phyloP scores from a whole-genome alignment of 2,113 vertebrate species.

The Meleagris gallopavo region DNA sequence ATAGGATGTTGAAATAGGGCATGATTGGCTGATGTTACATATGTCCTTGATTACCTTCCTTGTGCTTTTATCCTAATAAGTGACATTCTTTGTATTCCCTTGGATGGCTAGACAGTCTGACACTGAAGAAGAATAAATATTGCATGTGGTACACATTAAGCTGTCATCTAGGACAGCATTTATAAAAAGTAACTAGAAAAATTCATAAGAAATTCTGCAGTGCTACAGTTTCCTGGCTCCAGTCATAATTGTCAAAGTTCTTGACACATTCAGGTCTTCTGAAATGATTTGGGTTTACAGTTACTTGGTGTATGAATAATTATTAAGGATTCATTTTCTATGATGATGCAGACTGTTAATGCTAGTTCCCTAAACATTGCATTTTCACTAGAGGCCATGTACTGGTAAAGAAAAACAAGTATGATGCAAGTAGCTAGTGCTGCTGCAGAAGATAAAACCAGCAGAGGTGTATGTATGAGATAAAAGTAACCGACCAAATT shows the following conservation, averaged over 20 bases:
- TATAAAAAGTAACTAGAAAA: conserved; percentile 91
- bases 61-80: conserved; percentile 99
- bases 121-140: conserved; percentile 99
- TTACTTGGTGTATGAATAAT: conserved; percentile 87
- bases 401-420: background rate
- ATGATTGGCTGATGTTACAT: conserved; percentile 99
- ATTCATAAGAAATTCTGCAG: conserved; percentile 91
- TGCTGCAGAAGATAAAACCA: conserved; percentile 25
- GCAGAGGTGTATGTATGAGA: conserved; percentile 23
- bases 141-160: conserved; percentile 99
- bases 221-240: conserved; percentile 94
- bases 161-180: conserved; percentile 96
- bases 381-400: conserved; percentile 59
- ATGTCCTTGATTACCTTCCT: conserved; percentile 99
- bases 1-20: conserved; percentile 88
- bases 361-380: conserved; percentile 62
- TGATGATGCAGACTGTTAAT: conserved; percentile 68
- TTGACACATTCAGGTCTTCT: conserved; percentile 84
- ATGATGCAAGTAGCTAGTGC: background rate
- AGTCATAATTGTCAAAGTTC: conserved; percentile 98
- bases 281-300: conserved; percentile 82
- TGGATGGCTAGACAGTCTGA: conserved; percentile 99
- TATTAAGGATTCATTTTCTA: conserved; percentile 78
- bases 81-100: conserved; percentile 99
- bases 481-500: background rate